Evolutionary conservation across 2,888 invertebrate genomes (phyloP).

Genomic region (Chrysodeixis includens): DNA sequence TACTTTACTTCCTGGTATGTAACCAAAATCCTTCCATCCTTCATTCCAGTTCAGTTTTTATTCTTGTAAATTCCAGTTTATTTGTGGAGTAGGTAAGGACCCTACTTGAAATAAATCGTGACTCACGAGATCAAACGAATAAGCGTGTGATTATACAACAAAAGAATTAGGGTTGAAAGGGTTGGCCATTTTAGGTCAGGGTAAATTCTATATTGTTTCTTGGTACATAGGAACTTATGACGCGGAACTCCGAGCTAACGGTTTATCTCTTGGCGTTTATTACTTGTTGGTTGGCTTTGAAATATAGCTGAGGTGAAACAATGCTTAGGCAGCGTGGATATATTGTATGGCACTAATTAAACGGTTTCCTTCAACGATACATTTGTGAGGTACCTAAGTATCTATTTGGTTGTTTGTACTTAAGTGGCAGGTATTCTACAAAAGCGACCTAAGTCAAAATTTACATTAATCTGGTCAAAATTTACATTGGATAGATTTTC

Average conservation of each 20-base stretch:
- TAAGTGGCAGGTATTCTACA: background rate
- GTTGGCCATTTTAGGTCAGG: conserved; percentile 36
- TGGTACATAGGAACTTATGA: conserved; percentile 7
- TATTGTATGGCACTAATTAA: conserved; percentile 39
- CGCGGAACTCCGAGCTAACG: conserved; percentile 1
- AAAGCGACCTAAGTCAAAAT: background rate
- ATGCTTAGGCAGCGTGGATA: conserved; percentile 17
- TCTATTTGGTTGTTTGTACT: background rate
- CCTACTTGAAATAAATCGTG: conserved; percentile 8
- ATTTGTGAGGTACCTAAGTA: conserved; percentile 25
- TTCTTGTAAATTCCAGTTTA: conserved; percentile 58
- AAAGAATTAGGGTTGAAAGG: conserved; percentile 63
- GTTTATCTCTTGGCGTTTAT: conserved; percentile 21
- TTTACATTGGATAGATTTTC: too few relatives aligned
- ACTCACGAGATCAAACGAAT: conserved; percentile 61
- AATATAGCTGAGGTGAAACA: conserved; percentile 39
- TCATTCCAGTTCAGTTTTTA: conserved; percentile 61
- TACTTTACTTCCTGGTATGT: conserved; percentile 16
- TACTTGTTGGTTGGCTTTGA: conserved; percentile 22
- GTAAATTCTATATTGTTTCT: background rate
- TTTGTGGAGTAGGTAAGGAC: conserved; percentile 35
- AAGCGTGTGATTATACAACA: conserved; percentile 65
- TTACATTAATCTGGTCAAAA: background rate
- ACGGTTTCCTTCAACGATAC: conserved; percentile 39
- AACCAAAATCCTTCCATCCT: conserved; percentile 50